Conservation (phyloP, 2,113 vertebrate genomes). For the Otus sunia region DNA sequence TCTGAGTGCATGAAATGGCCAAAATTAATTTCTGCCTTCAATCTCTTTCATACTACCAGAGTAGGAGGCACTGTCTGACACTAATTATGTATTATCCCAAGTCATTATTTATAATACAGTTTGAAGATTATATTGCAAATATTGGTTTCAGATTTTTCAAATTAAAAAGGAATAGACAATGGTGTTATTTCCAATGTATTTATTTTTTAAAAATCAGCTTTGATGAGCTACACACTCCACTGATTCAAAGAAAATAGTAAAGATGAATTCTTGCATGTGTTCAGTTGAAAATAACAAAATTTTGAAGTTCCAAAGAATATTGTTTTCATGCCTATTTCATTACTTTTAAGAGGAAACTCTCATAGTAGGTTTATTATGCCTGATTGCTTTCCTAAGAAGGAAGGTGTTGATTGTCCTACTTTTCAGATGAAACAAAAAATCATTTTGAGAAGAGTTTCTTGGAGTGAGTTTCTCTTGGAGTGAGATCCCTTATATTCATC, state of each 20-base stretch:
- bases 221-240: background rate
- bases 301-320: background rate
- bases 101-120: background rate
- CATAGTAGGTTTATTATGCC: background rate
- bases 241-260: background rate
- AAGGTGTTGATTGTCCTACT: background rate
- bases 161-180: background rate
- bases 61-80: background rate
- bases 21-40: background rate
- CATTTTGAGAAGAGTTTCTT: background rate
- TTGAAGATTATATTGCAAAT: background rate
- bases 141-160: background rate
- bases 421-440: background rate
- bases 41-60: background rate
- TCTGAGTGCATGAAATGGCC: background rate
- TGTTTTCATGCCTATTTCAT: background rate
- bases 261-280: background rate
- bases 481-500: background rate
- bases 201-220: background rate
- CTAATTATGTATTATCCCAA: background rate
- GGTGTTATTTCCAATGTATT: background rate
- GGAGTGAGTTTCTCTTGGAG: background rate
- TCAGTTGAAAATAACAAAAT: background rate
- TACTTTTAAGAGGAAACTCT: background rate
- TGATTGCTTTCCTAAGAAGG: background rate